Base-by-base conservation (phyloP, 2,113 vertebrate species). In the Anseranas semipalmata region DNA sequence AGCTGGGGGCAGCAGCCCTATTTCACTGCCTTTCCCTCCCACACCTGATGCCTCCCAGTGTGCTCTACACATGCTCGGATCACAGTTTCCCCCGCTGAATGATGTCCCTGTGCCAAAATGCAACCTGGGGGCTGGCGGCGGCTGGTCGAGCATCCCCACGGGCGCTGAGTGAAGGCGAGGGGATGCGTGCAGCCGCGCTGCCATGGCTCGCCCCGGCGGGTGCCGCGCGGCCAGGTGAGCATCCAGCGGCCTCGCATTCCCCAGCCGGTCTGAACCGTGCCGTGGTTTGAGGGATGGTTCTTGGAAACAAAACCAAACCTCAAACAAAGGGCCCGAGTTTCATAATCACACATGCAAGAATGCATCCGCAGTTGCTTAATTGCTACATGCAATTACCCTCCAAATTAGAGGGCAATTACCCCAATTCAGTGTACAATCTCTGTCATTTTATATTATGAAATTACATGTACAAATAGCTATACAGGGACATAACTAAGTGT, bases 391-490 rank as follows among this genome's bases (percentile, higher is more conserved):
- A 97, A 96, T 96, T 96, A 95, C 95, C 95, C 95, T 97, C 92
- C 93, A 97, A 97, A 97, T 96, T 96, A 97, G 96, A 96, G 96
- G 96, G 95, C 95, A 96, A 96, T 96, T 97, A 96, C 96, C 95
- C 93, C 93, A 92, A 96, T 97, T 96, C 95, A 96, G 80, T 85
- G 88, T 37, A 95, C 95, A 96, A 95, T 96, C 92, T 94, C 90
- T 19, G 94, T 85, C 70, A 71, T 96, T 90, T 96, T 95, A 81
- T 92, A 95, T 90, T 93, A 93, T 93, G 92, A 94, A 97, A 96
- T 96, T 92, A 53, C 94, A 88, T 87, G 88, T 65, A 95, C 95
- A 96, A 94, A 97, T 95, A 96, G 96, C 96, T 96, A 89, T 96
- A 96, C 85, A 91, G 94, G 94, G 92, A 95, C 90, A 89, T 94